phyloP scores from a whole-genome alignment of 2,113 vertebrate genomes.

The Poeciliopsis occidentalis region DNA sequence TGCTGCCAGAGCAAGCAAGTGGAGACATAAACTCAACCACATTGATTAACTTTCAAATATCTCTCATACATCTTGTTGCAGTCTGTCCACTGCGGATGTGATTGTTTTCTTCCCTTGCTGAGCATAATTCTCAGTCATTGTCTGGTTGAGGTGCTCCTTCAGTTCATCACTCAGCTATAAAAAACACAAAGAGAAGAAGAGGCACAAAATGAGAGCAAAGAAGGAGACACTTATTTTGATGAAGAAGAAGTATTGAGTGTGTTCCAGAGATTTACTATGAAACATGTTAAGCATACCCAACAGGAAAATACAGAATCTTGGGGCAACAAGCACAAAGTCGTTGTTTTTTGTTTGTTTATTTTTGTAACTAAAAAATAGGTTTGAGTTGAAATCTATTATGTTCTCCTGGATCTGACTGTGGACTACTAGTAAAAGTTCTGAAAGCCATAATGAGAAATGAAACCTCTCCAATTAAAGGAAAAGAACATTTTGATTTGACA shows the following conservation, averaged over 20 bases:
- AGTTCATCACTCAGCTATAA: constrained; percentile 85
- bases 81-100: constrained; percentile 82
- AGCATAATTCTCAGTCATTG: constrained; percentile 83
- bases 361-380: no score
- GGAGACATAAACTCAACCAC: constrained; percentile 10
- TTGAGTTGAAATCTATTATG: not conserved
- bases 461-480: no score
- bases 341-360: no score
- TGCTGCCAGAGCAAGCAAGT: not conserved
- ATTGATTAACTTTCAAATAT: not conserved
- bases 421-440: no score
- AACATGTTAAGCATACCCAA: not conserved
- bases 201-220: constrained; percentile 1
- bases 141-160: constrained; percentile 83
- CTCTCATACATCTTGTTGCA: constrained; percentile 86
- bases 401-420: no score
- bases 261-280: not conserved
- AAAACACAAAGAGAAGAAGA: constrained; percentile 7
- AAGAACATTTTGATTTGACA: no score
- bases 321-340: no score
- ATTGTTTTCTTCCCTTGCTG: constrained; percentile 78
- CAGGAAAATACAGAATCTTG: not conserved
- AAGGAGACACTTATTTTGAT: not conserved
- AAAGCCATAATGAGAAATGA: no score
- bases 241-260: not conserved